Evolutionary conservation across 1,140 invertebrate genomes (phyloP), one percentile per base, ranked within the genome.

Genomic region (Hestina assimilis): DNA sequence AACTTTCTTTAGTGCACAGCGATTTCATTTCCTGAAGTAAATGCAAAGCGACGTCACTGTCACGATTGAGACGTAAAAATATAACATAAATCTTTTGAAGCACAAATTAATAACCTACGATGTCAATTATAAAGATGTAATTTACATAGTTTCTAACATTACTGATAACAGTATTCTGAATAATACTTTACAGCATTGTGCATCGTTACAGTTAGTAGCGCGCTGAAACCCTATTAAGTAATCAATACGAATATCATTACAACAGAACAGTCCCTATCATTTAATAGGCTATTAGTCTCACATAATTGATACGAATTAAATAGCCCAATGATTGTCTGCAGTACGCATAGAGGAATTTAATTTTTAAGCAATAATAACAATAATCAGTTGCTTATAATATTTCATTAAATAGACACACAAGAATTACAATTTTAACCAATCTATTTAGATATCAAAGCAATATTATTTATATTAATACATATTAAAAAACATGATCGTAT

Each of bases 11-110:
- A 48, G 45, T 50, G 59, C 59, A 35, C 21, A 61, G 59, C 59
- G 59, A 61, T 55, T 48, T 60, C 46, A 47, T 42, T 29, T 9
- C n/a, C 19, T 12, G 4, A 54, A 26, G 19, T 33, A 54, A 46
- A 33, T 43, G 58, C 58, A 35, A 48, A 54, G 58, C 58, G 58
- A 60, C 35, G 20, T 45, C 47, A 43, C 38, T 58, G n/a, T n/a
- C n/a, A n/a, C n/a, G n/a, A n/a, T n/a, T n/a, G n/a, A n/a, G n/a
- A n/a, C n/a, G n/a, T n/a, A n/a, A n/a, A n/a, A n/a, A n/a, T n/a
- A n/a, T n/a, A n/a, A n/a, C n/a, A 19, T 20, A 40, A n/a, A 15
- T 17, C 20, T n/a, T 6, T 9, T 40, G 3, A 40, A 19, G n/a
- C 0, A 17, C 3, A 40, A 19, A 19, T 17, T n/a, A 40, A 40